Evolutionary conservation across 2,797 vertebrate genomes (phyloP), one percentile per base, ranked within the genome.

Genomic region (Pempheris klunzingeri): DNA sequence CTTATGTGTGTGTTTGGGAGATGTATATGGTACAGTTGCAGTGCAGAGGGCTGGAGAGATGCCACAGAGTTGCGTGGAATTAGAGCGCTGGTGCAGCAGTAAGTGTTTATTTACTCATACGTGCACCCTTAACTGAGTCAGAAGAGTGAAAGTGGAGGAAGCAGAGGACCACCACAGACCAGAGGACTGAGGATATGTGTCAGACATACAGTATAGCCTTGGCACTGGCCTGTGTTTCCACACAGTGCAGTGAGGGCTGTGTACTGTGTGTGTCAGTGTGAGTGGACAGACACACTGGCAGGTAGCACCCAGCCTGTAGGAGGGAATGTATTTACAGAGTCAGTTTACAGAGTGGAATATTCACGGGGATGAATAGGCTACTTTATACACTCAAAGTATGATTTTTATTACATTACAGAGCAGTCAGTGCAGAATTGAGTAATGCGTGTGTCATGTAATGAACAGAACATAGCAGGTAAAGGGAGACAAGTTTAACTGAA

Each of bases 81-180:
- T 81, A 84, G 73, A 89, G 79, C 44, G 14, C 74, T 28, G 68
- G 78, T 78, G 87, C 71, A 59, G 89, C 77, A 81, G 77, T 70
- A 82, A 89, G 84, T 92, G 89, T 94, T 94, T 94, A 93, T 94
- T 92, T 92, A 92, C 87, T 84, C 84, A 41, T 77, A 83, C 10
- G 68, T 70, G 76, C 79, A 81, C 78, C 74, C 66, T 65, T 72
- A 82, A 85, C 77, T 50, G 81, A 91, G 83, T 86, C 80, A 76
- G 77, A 52, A 80, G 85, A 90, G 84, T 64, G 81, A 82, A 87
- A 90, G 84, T 79, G 84, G 89, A 90, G 87, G 89, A 92, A 84
- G 84, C 77, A 77, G 69, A 64, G 77, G 90, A 90, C 92, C 90
- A 92, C 90, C 88, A 46, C 87, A 80, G 78, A 80, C 84, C 80